Conservation (phyloP, 2,888 invertebrate species). For the Lithodes maja region DNA sequence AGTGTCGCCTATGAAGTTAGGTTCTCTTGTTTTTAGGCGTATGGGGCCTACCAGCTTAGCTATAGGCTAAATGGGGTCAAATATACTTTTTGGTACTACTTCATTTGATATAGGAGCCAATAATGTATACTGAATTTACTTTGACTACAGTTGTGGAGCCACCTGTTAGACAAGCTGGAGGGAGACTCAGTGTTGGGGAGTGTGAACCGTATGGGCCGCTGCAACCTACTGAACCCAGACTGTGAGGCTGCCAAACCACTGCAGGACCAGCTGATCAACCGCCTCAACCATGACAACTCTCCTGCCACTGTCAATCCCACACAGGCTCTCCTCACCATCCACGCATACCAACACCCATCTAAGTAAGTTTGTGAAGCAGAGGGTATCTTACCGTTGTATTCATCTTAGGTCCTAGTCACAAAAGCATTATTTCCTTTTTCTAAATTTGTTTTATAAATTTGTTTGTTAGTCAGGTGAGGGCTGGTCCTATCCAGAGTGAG, state of each 20-base stretch:
- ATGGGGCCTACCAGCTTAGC: too few species aligned
- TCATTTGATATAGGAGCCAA: too few species aligned
- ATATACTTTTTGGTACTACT: too few species aligned
- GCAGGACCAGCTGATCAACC: constrained; percentile 40
- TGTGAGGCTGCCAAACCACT: constrained; percentile 17
- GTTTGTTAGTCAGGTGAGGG: too few species aligned
- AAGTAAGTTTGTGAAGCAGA: constrained; percentile 33
- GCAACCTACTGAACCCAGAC: constrained; percentile 39
- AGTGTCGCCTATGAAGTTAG: too few species aligned
- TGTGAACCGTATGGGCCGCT: constrained; percentile 51
- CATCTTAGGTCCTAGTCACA: too few species aligned
- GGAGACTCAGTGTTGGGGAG: constrained; percentile 47
- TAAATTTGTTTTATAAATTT: background rate
- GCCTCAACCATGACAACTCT: constrained; percentile 28
- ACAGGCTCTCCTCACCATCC: constrained; percentile 47
- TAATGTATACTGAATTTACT: too few species aligned
- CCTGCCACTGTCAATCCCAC: constrained; percentile 34
- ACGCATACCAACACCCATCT: constrained; percentile 55
- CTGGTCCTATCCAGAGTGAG: too few species aligned
- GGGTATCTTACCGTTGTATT: too few species aligned
- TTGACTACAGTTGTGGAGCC: constrained; percentile 52
- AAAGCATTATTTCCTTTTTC: background rate
- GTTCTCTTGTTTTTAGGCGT: too few species aligned
- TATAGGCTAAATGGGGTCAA: too few species aligned
- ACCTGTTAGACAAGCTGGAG: constrained; percentile 54